Percentiles rank a stretch among this genome's conserved stretches.
phyloP scores from a whole-genome alignment of 2,888 invertebrate genomes.

The Priocnemis perturbator region DNA sequence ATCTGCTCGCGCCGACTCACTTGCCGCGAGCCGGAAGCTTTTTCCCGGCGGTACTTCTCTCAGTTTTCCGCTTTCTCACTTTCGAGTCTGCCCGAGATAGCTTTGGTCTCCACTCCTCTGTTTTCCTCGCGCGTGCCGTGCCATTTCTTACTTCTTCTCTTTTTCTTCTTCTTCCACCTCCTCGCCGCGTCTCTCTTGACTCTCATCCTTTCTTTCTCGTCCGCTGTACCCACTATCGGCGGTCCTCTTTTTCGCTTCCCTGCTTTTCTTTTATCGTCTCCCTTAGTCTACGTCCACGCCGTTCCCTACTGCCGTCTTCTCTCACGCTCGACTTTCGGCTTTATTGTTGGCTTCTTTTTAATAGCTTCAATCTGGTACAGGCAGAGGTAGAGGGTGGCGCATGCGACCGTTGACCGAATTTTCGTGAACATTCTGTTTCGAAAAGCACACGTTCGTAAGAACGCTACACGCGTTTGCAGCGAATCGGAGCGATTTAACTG shows the following conservation, averaged over 20 bases:
- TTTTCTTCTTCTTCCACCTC: background rate
- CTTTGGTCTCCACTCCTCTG: too few relatives aligned
- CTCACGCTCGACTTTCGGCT: too few relatives aligned
- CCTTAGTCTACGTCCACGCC: background rate
- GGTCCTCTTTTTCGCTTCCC: background rate
- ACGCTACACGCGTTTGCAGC: too few relatives aligned
- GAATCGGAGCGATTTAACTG: too few relatives aligned
- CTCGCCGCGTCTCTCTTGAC: background rate
- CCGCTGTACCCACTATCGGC: background rate
- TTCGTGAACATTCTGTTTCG: too few relatives aligned
- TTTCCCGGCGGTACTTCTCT: conserved; percentile 29
- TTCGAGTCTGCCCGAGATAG: background rate
- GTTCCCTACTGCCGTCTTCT: too few relatives aligned
- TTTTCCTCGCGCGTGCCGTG: background rate
- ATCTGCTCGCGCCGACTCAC: conserved; percentile 21
- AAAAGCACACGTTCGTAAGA: too few relatives aligned
- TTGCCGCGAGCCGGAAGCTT: conserved; percentile 20
- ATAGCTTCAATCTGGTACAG: too few relatives aligned
- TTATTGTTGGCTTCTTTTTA: too few relatives aligned
- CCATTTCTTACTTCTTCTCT: background rate
- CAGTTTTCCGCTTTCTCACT: conserved; percentile 32
- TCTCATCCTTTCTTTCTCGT: too few relatives aligned
- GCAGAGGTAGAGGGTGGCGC: too few relatives aligned
- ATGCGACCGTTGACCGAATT: too few relatives aligned
- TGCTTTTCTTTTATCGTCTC: background rate